A percentile compares a stretch with the other conserved stretches of the same genome.
Conservation (phyloP, 2,888 invertebrate genomes). For the Hymenopus coronatus region DNA sequence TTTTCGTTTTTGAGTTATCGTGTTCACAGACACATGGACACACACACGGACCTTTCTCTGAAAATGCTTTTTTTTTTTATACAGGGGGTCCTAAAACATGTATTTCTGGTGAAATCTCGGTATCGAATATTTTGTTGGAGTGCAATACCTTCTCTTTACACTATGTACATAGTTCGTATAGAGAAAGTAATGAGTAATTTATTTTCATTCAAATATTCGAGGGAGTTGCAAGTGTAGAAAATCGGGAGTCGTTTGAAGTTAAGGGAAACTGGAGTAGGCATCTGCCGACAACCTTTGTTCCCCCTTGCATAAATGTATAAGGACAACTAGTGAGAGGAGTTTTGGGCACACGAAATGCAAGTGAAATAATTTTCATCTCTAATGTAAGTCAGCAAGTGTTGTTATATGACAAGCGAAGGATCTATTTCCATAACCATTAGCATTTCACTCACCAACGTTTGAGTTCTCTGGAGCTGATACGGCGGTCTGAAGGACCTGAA, state of each 20-base stretch:
- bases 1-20: too few relatives aligned
- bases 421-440: conserved; percentile 4
- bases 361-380: background rate
- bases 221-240: background rate
- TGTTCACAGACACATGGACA: too few relatives aligned
- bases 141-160: too few relatives aligned
- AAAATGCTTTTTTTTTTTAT: too few relatives aligned
- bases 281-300: background rate
- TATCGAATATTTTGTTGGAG: too few relatives aligned
- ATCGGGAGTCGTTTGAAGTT: background rate
- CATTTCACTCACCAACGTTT: background rate
- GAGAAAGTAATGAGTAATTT: too few relatives aligned
- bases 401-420: background rate
- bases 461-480: background rate
- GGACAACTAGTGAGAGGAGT: background rate
- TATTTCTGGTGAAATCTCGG: too few relatives aligned
- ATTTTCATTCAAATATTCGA: background rate
- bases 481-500: background rate
- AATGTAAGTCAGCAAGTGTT: background rate
- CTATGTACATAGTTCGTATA: too few relatives aligned
- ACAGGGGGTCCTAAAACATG: too few relatives aligned
- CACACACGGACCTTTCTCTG: too few relatives aligned
- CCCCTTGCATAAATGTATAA: background rate
- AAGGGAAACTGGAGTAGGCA: background rate
- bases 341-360: background rate